A percentile compares a stretch with the other conserved stretches of the same genome.
Conservation (phyloP, 2,888 invertebrate species). For the Liodrosophila aerea region DNA sequence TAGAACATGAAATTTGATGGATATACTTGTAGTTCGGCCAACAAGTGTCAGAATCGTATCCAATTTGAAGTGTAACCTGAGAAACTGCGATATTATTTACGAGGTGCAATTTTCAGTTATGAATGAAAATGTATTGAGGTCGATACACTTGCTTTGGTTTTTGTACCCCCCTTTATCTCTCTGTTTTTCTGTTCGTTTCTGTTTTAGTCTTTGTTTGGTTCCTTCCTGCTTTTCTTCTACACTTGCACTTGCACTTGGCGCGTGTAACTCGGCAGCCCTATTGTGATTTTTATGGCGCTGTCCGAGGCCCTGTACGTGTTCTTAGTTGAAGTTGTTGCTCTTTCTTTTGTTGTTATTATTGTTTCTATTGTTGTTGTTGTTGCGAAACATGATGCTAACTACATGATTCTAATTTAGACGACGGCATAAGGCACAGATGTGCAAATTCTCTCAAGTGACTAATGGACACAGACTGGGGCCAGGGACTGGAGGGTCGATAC, state of each 20-base stretch:
- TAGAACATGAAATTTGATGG: slow-evolving; percentile 61
- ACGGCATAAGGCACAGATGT: slow-evolving; percentile 62
- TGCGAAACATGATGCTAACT: slow-evolving; percentile 57
- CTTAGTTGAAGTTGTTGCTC: slow-evolving; percentile 39
- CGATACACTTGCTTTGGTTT: slow-evolving; percentile 65
- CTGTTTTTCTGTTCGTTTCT: slow-evolving; percentile 3
- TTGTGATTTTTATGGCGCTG: slow-evolving; percentile 71
- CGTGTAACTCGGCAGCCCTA: slow-evolving; percentile 69
- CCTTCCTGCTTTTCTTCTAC: slow-evolving; percentile 38
- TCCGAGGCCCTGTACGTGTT: slow-evolving; percentile 60
- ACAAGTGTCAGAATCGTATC: slow-evolving; percentile 55
- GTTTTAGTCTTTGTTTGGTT: slow-evolving; percentile 23
- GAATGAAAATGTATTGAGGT: slow-evolving; percentile 58
- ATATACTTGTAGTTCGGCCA: slow-evolving; percentile 31
- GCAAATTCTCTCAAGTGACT: slow-evolving; percentile 50
- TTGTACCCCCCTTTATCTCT: not conserved
- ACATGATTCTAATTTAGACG: slow-evolving; percentile 64
- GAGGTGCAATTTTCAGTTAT: slow-evolving; percentile 30
- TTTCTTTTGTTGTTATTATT: slow-evolving; percentile 17
- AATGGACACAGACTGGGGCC: not conserved
- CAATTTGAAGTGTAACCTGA: slow-evolving; percentile 51
- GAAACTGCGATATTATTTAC: slow-evolving; percentile 11
- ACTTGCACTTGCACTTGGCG: slow-evolving; percentile 42
- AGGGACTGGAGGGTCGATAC: not conserved
- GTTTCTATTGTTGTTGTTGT: slow-evolving; percentile 33